phyloP scores from a whole-genome alignment of 1,140 invertebrate species.

The Cotesia vestalis region DNA sequence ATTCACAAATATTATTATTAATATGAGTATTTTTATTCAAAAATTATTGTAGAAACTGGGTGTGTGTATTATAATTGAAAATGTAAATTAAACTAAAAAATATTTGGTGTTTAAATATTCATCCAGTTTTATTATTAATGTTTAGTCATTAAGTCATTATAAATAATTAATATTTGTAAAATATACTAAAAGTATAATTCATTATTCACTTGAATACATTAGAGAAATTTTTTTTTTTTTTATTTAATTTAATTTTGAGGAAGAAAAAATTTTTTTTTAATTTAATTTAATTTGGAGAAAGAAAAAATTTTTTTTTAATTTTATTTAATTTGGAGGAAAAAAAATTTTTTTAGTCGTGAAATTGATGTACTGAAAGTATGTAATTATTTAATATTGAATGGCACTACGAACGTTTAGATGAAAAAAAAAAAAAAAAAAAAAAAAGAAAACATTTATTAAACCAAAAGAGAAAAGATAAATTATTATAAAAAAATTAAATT shows the following conservation, averaged over 20 bases:
- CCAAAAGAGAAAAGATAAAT: not conserved
- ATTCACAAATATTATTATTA: constrained; percentile 10
- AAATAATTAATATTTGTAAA: too few species aligned
- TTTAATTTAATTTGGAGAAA: not conserved
- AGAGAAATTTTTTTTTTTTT: too few species aligned
- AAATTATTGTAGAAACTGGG: not conserved
- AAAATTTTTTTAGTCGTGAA: not conserved
- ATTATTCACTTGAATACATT: too few species aligned
- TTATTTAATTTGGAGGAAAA: not conserved
- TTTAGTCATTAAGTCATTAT: too few species aligned
- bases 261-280: not conserved
- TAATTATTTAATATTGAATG: constrained; percentile 1
- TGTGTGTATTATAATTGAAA: too few species aligned
- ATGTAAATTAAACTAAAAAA: too few species aligned
- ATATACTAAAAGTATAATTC: too few species aligned
- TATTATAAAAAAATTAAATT: not conserved
- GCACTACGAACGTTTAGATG: constrained; percentile 8
- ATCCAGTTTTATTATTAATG: too few species aligned
- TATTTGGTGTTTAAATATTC: too few species aligned
- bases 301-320: too few species aligned
- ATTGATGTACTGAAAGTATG: constrained; percentile 2
- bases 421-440: not conserved
- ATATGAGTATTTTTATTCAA: not conserved
- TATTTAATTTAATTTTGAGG: not conserved
- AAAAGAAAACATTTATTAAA: not conserved